A percentile compares a stretch with the other conserved stretches of the same genome.
These are phyloP conservation scores for Scolopax bukidnonensis DNA, from an alignment of 2,797 vertebrate genomes.

Conservation along the genomic window DNA sequence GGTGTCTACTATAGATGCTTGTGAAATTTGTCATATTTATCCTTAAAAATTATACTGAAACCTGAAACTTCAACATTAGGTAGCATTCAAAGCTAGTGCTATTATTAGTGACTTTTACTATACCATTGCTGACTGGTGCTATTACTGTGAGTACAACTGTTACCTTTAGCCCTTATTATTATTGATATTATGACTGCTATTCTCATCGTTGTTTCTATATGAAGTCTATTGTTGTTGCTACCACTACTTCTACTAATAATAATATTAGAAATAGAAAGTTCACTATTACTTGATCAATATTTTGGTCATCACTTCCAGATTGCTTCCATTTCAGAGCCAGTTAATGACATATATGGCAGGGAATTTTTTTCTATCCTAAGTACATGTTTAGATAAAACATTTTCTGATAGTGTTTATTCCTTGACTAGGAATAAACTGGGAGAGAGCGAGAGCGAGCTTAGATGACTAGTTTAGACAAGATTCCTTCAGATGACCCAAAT, in stretches of 20 bases:
- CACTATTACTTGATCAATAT: background rate
- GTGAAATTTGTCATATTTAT: background rate
- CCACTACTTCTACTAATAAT: background rate
- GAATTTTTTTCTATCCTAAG: background rate
- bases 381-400: background rate
- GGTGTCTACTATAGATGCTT: background rate
- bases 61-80: background rate
- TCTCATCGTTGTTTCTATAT: background rate
- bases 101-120: background rate
- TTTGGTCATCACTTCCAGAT: background rate
- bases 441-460: background rate
- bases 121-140: background rate
- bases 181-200: background rate
- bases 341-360: background rate
- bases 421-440: background rate
- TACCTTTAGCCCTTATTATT: background rate
- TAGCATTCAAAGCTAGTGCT: background rate
- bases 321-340: background rate
- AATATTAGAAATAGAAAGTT: background rate
- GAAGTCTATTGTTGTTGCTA: background rate
- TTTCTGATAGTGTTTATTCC: background rate
- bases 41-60: background rate
- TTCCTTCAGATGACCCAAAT: background rate
- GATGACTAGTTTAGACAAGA: background rate
- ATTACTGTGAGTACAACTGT: background rate